A percentile compares a stretch with the other conserved stretches of the same genome.
These are phyloP conservation scores for Micrasema longulum DNA, from an alignment of 1,140 invertebrate species.

Conservation along the genomic window DNA sequence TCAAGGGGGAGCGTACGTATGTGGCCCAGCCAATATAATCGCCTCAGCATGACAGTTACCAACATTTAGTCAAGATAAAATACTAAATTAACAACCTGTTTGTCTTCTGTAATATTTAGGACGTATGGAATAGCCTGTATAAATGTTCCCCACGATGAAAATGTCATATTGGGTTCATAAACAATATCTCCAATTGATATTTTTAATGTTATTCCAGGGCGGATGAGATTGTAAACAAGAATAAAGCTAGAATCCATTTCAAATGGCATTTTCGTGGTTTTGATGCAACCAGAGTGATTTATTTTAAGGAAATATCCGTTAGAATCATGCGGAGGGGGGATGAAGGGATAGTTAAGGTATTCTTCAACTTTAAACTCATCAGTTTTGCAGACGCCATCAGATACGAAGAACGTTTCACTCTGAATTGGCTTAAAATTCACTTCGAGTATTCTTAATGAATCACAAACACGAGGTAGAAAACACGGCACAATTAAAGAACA, in stretches of 20 bases:
- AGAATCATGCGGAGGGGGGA: not conserved
- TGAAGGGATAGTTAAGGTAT: not conserved
- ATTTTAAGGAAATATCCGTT: conserved; percentile 11
- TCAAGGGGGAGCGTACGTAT: too few species aligned
- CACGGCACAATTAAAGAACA: too few species aligned
- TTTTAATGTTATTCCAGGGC: not conserved
- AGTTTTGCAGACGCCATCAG: not conserved
- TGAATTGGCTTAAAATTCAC: too few species aligned
- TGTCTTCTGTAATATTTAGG: too few species aligned
- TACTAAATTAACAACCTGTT: too few species aligned
- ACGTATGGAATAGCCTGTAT: too few species aligned
- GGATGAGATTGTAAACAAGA: not conserved
- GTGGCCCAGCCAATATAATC: too few species aligned
- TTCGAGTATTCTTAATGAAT: too few species aligned
- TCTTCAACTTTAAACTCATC: not conserved
- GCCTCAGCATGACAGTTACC: too few species aligned
- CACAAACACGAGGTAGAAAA: too few species aligned
- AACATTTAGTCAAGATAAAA: too few species aligned
- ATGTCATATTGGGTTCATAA: conserved; percentile 1
- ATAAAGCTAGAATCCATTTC: not conserved
- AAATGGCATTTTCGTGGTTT: not conserved
- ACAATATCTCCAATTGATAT: not conserved
- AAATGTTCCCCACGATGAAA: not conserved
- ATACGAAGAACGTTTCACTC: not conserved
- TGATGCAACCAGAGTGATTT: conserved; percentile 4